Base-by-base conservation (phyloP, 2,888 invertebrate species). In the Melieria omissa region DNA sequence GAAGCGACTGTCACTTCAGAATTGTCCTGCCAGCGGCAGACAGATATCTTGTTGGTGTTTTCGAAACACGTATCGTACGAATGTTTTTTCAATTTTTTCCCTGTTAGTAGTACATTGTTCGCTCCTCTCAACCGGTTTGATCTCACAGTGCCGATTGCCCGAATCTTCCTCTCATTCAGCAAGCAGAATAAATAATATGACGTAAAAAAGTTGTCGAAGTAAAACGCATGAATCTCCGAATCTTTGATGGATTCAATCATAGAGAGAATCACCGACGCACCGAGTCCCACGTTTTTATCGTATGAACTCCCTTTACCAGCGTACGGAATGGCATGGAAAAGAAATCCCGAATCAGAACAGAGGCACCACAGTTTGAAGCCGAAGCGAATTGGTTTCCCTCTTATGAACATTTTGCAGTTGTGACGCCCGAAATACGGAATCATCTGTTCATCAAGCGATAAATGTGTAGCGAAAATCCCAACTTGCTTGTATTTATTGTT, bases 401-500 rank as follows among this genome's bases (percentile, higher is more conserved):
- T 49, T 10, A 71, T 65, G 29, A 65, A 71, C 55, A 71, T 71
- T 67, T 71, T 66, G 54, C 62, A 66, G 5, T 55, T 55, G 62
- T 71, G 63, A 8, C 67, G 41, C n/a, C 66, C 71, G 54, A 67
- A 71, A 41, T 66, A 71, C n/a, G 49, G 54, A 9, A 62, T 46
- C 71, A 71, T 71, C 61, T 66, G 62, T 55, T 71, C 65, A 54
- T 71, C 71, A 6, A 65, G 66, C 10, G 66, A 71, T 10, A 54
- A 42, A 57, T 46, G 7, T 4, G 10, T 42, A 46, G 58, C 61
- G 29, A 65, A 71, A 14, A 71, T 41, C 0, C 71, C 71, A 52
- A 65, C 65, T 44, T 67, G 71, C 61, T 62, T 67, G 52, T 16
- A 66, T 44, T 46, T 60, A 29, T 9, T 5, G 46, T 71, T 71